These are phyloP conservation scores for Rhinogobius similis DNA, from an alignment of 2,113 vertebrate genomes.

Conservation along the genomic window DNA sequence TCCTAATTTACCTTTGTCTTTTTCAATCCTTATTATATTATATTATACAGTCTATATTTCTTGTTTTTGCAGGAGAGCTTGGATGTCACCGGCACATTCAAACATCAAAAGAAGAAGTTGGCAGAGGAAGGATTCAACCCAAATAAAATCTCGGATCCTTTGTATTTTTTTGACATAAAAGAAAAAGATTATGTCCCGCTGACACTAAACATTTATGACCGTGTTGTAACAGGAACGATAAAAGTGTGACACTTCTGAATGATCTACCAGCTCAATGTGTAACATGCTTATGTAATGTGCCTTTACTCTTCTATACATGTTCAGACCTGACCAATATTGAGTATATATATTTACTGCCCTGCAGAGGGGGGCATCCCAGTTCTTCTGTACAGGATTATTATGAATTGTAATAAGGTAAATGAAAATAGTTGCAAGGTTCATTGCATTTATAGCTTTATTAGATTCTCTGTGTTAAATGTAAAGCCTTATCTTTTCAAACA, in stretches of 20 bases:
- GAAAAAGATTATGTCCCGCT: constrained; percentile 71
- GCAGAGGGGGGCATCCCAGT: background rate
- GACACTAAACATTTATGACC: constrained; percentile 47
- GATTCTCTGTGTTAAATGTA: background rate
- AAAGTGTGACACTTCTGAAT: constrained; percentile 67
- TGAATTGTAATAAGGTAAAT: background rate
- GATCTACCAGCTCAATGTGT: background rate
- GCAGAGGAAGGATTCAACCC: constrained; percentile 76
- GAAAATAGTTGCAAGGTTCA: background rate
- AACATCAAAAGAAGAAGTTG: constrained; percentile 78
- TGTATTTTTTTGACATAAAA: constrained; percentile 78
- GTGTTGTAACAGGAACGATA: constrained; percentile 61
- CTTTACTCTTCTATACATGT: background rate
- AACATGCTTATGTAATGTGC: background rate
- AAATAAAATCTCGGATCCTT: constrained; percentile 50
- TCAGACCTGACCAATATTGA: background rate
- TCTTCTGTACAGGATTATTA: background rate
- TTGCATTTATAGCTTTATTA: background rate
- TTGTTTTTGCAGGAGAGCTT: constrained; percentile 57
- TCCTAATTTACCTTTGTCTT: background rate
- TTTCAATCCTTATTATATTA: background rate
- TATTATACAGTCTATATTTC: too few species aligned
- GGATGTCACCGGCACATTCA: constrained; percentile 83
- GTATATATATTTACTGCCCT: too few species aligned
- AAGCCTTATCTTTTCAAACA: background rate